Conservation (phyloP, 2,113 vertebrate species). For the Saccopteryx leptura region DNA sequence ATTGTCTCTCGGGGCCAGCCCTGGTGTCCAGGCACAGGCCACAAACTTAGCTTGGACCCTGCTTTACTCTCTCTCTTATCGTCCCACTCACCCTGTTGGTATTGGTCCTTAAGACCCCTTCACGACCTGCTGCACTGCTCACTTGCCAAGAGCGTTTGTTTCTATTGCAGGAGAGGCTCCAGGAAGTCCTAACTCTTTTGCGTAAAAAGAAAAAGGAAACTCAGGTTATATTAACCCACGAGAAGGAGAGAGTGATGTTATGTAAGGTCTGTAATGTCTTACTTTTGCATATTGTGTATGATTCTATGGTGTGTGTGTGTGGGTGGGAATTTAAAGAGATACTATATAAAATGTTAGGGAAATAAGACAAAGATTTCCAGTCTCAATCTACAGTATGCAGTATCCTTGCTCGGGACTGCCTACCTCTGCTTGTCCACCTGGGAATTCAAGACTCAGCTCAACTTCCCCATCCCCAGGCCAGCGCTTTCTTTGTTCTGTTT, state of each 20-base stretch:
- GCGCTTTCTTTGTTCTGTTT: neutral
- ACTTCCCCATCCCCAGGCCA: neutral
- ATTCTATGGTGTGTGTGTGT: neutral
- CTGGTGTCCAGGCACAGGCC: neutral
- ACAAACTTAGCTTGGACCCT: neutral
- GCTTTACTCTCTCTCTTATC: neutral
- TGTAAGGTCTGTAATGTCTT: conserved; percentile 73
- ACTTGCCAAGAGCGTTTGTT: conserved; percentile 32
- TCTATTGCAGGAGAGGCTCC: conserved; percentile 77
- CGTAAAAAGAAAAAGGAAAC: conserved; percentile 76
- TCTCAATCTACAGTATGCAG: neutral
- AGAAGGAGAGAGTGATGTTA: conserved; percentile 71
- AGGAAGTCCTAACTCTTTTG: conserved; percentile 70
- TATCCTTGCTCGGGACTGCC: neutral
- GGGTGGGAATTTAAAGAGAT: no score
- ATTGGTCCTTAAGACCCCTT: neutral
- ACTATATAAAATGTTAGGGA: neutral
- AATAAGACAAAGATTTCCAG: neutral
- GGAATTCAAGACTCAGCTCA: neutral
- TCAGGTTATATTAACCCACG: conserved; percentile 73
- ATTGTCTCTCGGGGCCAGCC: rapidly evolving
- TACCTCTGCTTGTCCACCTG: neutral
- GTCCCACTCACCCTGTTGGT: no score
- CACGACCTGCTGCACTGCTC: neutral
- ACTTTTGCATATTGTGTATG: neutral